Evolutionary conservation across 2,888 invertebrate genomes (phyloP).

Genomic region (Escarpia spicata): DNA sequence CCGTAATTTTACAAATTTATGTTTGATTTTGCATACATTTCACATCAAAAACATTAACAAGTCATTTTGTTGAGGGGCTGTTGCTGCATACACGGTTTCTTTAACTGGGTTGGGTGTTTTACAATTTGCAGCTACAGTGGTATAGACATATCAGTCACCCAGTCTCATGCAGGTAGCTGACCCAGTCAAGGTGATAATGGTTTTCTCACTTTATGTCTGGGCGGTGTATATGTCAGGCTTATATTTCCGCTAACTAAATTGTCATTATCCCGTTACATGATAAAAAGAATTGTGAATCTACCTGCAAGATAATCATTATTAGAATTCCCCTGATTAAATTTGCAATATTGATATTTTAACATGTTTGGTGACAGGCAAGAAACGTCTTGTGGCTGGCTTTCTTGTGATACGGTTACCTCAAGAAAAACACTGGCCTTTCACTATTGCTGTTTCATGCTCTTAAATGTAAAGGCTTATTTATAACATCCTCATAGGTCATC

Average conservation of each 20-base stretch:
- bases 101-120: not conserved
- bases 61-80: no score
- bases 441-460: not conserved
- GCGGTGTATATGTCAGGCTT: not conserved
- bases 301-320: not conserved
- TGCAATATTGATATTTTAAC: no score
- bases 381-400: no score
- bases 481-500: not conserved
- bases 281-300: not conserved
- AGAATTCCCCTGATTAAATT: not conserved
- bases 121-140: not conserved
- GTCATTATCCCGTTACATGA: not conserved
- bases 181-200: slow-evolving; percentile 6
- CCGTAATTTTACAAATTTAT: no score
- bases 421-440: not conserved
- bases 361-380: no score
- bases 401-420: not conserved
- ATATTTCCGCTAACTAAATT: not conserved
- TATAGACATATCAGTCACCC: not conserved
- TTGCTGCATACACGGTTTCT: not conserved
- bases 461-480: not conserved
- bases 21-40: no score
- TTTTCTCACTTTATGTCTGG: not conserved
- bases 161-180: not conserved
- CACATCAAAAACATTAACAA: no score